Evolutionary conservation across 2,888 invertebrate genomes (phyloP).

Genomic region (Apamea sordens): DNA sequence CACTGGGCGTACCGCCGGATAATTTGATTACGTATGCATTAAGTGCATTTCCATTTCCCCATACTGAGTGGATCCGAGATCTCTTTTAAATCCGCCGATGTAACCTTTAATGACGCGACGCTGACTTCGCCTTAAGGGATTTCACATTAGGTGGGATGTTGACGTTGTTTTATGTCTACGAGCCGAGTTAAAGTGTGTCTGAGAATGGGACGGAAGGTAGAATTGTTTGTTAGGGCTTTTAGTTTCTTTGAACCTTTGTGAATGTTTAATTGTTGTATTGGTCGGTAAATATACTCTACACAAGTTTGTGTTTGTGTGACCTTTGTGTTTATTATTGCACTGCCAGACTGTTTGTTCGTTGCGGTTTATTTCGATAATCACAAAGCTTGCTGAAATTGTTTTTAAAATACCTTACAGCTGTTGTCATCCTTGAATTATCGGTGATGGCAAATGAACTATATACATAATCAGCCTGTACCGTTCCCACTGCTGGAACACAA

Average conservation of each 20-base stretch:
- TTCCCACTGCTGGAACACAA: too few relatives aligned
- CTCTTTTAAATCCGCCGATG: conserved; percentile 82
- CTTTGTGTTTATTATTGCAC: neutral
- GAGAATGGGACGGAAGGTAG: neutral
- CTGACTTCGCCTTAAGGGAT: conserved; percentile 58
- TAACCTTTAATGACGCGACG: conserved; percentile 77
- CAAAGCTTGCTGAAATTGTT: neutral
- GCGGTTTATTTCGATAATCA: neutral
- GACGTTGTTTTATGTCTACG: conserved; percentile 47
- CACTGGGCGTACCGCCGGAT: conserved; percentile 72
- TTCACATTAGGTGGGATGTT: conserved; percentile 47
- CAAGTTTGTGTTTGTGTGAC: neutral
- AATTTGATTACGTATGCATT: conserved; percentile 90
- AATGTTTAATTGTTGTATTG: conserved; percentile 25
- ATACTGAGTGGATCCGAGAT: conserved; percentile 76
- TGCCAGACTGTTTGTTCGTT: neutral
- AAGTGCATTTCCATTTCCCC: conserved; percentile 88
- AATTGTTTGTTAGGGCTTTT: neutral
- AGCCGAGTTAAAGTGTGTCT: conserved; percentile 14
- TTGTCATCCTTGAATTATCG: neutral
- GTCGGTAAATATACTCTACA: neutral
- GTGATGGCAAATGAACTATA: neutral
- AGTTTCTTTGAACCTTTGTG: conserved; percentile 12
- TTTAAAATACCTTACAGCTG: neutral
- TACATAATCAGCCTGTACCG: too few relatives aligned